Percentiles rank a stretch among this genome's conserved stretches.
Evolutionary conservation across 2,113 vertebrate genomes (phyloP).

Genomic region (Tricholaema leucomelas): DNA sequence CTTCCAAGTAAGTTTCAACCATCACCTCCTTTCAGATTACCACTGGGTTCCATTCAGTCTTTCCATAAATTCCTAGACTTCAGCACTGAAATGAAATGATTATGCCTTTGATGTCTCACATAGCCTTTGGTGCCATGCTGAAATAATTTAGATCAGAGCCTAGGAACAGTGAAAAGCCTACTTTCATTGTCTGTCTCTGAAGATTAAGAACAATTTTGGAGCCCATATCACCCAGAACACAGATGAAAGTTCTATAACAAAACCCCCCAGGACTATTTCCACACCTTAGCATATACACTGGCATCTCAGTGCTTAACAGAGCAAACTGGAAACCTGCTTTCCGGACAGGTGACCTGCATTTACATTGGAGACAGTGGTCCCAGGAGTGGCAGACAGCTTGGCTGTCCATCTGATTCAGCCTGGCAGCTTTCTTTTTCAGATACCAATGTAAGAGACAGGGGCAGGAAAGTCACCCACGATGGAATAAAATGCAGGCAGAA

Average conservation of each 20-base stretch:
- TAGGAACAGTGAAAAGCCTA: neutral
- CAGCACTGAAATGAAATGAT: neutral
- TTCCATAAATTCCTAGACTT: neutral
- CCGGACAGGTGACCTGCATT: neutral
- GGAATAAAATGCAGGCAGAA: neutral
- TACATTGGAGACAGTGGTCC: neutral
- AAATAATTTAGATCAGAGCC: neutral
- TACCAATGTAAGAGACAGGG: neutral
- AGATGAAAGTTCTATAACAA: neutral
- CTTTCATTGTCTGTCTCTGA: neutral
- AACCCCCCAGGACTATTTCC: neutral
- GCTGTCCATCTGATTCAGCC: neutral
- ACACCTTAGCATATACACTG: neutral
- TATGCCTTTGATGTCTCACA: slow-evolving; percentile 3
- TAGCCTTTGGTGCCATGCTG: neutral
- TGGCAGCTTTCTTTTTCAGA: neutral
- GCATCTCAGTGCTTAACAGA: neutral
- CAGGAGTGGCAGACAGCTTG: neutral
- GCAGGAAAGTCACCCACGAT: neutral
- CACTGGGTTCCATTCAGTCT: neutral
- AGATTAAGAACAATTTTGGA: neutral
- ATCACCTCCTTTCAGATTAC: neutral
- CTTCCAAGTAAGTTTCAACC: neutral
- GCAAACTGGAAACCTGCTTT: neutral
- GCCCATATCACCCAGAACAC: neutral